Base-by-base conservation (phyloP, 2,797 vertebrate genomes). In the Tinamus major region DNA sequence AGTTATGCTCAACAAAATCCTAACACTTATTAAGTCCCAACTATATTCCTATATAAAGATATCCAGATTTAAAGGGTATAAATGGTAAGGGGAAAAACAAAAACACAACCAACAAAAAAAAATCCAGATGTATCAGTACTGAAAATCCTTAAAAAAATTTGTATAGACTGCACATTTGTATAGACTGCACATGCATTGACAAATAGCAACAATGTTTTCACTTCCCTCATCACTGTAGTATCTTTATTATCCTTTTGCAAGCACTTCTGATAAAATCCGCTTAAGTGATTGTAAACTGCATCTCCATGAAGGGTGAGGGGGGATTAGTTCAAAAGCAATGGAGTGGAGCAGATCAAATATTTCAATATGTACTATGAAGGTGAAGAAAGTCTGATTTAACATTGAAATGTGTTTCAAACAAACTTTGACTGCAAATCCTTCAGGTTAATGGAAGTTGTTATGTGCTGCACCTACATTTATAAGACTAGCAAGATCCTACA, bases 111-210 rank as follows among this genome's bases (percentile, higher is more conserved):
- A 21, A 18, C 65, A 31, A 16, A 17, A 63, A 93, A 74, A 75
- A 41, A 71, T 42, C 87, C 56, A 90, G 49, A 26, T 83, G n/a
- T 94, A 63, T 49, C 41, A 74, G 39, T 9, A 4, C 41, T 64
- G 44, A 72, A 12, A 91, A 49, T 51, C 64, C n/a, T 90, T 79
- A 35, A 91, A 80, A 94, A 93, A 61, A 53, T 90, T 63, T 95
- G 61, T 39, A 90, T 39, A 67, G 94, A 84, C 19, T 51, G 93
- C 13, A 61, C 56, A 85, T 69, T 90, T 75, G n/a, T n/a, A 75
- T 71, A 84, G 46, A 35, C 33, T 35, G 63, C 63, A 85, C 41
- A 78, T 78, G 89, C 85, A 79, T 51, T n/a, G 35, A 56, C 19
- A 91, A 79, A 95, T 92, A 70, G 35, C 95, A 91, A 92, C 31